These are phyloP conservation scores for Aplysia californica DNA, from an alignment of 1,140 invertebrate species.

Conservation along the genomic window DNA sequence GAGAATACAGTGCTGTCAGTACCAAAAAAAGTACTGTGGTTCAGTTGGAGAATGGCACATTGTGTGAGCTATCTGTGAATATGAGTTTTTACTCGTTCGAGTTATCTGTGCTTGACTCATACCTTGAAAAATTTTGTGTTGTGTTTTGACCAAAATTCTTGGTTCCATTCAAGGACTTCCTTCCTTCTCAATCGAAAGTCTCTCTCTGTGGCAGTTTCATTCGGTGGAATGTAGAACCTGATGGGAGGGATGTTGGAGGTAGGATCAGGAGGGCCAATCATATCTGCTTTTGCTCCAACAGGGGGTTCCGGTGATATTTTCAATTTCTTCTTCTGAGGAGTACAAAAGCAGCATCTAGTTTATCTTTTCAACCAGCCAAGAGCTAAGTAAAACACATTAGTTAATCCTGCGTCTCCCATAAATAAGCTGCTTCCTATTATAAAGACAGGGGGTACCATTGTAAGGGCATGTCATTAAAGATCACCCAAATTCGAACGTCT, in stretches of 20 bases:
- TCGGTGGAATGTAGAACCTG: constrained; percentile 73
- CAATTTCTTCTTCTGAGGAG: constrained; percentile 29
- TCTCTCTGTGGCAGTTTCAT: constrained; percentile 77
- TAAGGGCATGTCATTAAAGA: background rate
- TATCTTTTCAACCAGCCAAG: background rate
- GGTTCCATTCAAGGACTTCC: constrained; percentile 83
- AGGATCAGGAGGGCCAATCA: constrained; percentile 83
- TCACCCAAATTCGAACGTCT: background rate
- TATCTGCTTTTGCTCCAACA: constrained; percentile 43
- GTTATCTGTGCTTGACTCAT: constrained; percentile 4
- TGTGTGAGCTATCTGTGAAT: background rate
- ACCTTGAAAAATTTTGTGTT: constrained; percentile 74
- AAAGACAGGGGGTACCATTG: too few relatives aligned
- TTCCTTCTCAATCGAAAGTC: constrained; percentile 74
- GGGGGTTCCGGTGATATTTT: constrained; percentile 36
- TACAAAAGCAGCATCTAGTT: background rate
- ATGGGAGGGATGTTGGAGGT: constrained; percentile 82
- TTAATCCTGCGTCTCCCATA: background rate
- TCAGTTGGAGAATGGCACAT: background rate
- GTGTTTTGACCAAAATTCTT: constrained; percentile 83
- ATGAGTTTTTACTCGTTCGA: background rate
- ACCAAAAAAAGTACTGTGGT: too few relatives aligned
- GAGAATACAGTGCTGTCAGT: too few relatives aligned
- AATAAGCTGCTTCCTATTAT: too few relatives aligned
- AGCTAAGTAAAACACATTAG: background rate